A percentile compares a stretch with the other conserved stretches of the same genome.
Evolutionary conservation across 1,140 invertebrate genomes (phyloP).

Genomic region (Zaprionus nigranus): DNA sequence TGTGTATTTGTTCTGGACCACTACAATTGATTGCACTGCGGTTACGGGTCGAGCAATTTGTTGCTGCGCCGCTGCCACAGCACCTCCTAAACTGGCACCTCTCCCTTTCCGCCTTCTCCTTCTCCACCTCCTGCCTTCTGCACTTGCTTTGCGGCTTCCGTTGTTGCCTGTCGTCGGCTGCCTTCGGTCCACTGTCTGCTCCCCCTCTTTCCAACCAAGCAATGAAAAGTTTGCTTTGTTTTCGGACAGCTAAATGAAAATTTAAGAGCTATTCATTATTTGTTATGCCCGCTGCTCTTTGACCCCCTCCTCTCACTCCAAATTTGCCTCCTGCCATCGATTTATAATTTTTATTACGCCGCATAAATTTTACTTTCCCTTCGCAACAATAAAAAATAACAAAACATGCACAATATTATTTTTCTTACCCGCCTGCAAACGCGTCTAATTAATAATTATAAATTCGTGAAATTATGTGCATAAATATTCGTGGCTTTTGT

Average conservation of each 20-base stretch:
- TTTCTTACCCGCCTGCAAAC: conserved; percentile 2
- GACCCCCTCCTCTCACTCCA: not conserved
- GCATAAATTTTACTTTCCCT: conserved; percentile 33
- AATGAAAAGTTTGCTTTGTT: conserved; percentile 58
- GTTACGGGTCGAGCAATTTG: conserved; percentile 73
- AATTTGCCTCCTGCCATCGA: conserved; percentile 9
- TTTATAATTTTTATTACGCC: conserved; percentile 37
- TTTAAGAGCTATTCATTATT: conserved; percentile 75
- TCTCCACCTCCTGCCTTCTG: not conserved
- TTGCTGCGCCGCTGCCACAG: conserved; percentile 36
- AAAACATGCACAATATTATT: not conserved
- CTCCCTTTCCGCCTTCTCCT: conserved; percentile 21
- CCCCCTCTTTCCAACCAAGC: not conserved
- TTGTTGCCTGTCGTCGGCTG: conserved; percentile 44
- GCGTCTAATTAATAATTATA: conserved; percentile 45
- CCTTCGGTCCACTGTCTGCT: conserved; percentile 3
- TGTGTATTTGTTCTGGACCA: conserved; percentile 60
- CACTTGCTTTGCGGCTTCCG: conserved; percentile 8
- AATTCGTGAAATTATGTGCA: conserved; percentile 31
- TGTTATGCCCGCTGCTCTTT: conserved; percentile 35
- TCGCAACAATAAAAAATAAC: conserved; percentile 1
- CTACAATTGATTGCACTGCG: conserved; percentile 77
- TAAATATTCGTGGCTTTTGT: conserved; percentile 54
- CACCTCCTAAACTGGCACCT: not conserved
- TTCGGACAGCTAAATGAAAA: conserved; percentile 64